Percentiles rank a stretch among this genome's conserved stretches.
These are phyloP conservation scores for Pammene aurita DNA, from an alignment of 2,888 invertebrate species.

Conservation along the genomic window DNA sequence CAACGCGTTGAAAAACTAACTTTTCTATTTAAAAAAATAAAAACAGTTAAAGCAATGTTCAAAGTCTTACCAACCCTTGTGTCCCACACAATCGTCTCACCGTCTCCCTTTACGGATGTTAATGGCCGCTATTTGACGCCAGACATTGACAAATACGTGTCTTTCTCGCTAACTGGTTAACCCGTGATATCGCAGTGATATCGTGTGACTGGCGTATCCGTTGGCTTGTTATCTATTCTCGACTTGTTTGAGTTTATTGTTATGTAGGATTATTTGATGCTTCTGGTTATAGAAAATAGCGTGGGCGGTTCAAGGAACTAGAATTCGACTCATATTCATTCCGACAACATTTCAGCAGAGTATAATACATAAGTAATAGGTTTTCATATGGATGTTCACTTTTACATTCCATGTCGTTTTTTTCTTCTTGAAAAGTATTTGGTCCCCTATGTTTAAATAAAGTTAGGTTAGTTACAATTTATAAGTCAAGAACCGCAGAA, in stretches of 20 bases:
- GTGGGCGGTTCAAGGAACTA: background rate
- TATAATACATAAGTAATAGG: no score
- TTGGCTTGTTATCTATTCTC: constrained; percentile 35
- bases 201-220: constrained; percentile 39
- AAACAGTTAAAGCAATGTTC: no score
- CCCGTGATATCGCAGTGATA: constrained; percentile 37
- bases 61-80: constrained; percentile 4
- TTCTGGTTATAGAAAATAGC: constrained; percentile 1
- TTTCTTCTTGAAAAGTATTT: no score
- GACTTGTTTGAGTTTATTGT: constrained; percentile 8
- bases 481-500: no score
- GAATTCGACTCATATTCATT: no score
- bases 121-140: constrained; percentile 76
- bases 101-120: constrained; percentile 67
- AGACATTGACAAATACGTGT: constrained; percentile 75
- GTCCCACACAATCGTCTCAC: constrained; percentile 61
- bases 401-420: no score
- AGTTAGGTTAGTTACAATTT: no score
- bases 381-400: no score
- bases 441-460: no score
- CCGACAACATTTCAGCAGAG: no score
- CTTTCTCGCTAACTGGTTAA: constrained; percentile 51
- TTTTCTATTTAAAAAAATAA: no score
- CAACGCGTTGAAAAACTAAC: no score
- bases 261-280: background rate